These are phyloP conservation scores for Sitodiplosis mosellana DNA, from an alignment of 1,140 invertebrate genomes.

Conservation along the genomic window DNA sequence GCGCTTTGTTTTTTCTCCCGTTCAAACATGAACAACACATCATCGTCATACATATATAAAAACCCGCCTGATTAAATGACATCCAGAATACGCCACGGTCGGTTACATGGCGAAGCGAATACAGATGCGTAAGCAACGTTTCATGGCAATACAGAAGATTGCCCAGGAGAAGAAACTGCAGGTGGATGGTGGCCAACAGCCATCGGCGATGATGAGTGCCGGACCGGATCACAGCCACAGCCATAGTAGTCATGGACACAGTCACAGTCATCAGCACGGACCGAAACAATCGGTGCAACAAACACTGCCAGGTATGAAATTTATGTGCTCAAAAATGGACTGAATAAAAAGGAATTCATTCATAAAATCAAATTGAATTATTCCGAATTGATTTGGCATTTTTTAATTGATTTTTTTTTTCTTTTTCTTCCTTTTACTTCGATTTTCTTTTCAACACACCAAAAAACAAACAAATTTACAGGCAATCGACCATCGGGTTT, in stretches of 20 bases:
- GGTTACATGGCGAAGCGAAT: slow-evolving; percentile 91
- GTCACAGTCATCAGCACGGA: slow-evolving; percentile 26
- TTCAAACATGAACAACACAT: too few relatives aligned
- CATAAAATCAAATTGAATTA: not conserved
- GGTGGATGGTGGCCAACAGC: slow-evolving; percentile 43
- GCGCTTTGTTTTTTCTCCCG: not conserved
- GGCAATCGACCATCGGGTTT: slow-evolving; percentile 27
- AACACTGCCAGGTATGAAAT: too few relatives aligned
- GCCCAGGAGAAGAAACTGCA: slow-evolving; percentile 78
- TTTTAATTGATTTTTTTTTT: too few relatives aligned
- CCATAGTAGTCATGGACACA: slow-evolving; percentile 25
- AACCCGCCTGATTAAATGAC: not conserved
- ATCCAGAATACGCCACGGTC: slow-evolving; percentile 78
- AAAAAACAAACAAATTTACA: too few relatives aligned
- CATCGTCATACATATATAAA: too few relatives aligned
- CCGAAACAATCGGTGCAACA: slow-evolving; percentile 24
- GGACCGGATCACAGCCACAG: slow-evolving; percentile 29
- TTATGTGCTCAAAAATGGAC: too few relatives aligned
- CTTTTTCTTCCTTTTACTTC: too few relatives aligned
- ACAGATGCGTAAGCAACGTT: slow-evolving; percentile 83
- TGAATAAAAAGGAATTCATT: too few relatives aligned
- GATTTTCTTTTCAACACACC: too few relatives aligned
- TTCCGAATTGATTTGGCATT: not conserved
- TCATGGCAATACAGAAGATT: slow-evolving; percentile 72
- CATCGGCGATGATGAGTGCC: slow-evolving; percentile 25